These are phyloP conservation scores for Acromyrmex echinatior DNA, from an alignment of 1,140 invertebrate species.

Conservation along the genomic window DNA sequence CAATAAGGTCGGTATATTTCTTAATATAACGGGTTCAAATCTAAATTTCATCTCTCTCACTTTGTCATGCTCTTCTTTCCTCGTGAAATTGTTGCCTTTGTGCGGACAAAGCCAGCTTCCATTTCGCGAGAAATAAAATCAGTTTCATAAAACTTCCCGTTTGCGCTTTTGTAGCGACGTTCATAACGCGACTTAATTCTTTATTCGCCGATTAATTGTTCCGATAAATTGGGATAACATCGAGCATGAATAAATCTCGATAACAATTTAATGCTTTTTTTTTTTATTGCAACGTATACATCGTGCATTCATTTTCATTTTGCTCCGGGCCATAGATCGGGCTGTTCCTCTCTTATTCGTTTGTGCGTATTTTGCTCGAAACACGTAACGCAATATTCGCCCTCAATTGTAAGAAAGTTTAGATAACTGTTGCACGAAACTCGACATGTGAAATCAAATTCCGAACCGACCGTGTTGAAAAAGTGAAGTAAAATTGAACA, in stretches of 20 bases:
- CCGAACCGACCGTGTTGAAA: too few species aligned
- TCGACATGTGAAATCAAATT: constrained; percentile 7
- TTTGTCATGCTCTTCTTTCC: background rate
- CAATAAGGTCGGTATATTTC: background rate
- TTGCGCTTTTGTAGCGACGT: background rate
- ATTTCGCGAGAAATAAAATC: background rate
- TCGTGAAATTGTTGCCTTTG: constrained; percentile 17
- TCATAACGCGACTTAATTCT: background rate
- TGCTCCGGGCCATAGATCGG: background rate
- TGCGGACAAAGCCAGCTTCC: background rate
- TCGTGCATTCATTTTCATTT: background rate
- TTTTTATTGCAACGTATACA: constrained; percentile 1
- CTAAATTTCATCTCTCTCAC: background rate
- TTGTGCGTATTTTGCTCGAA: background rate
- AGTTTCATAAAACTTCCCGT: constrained; percentile 1
- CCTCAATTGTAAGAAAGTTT: background rate
- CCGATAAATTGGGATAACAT: background rate
- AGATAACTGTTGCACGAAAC: constrained; percentile 6
- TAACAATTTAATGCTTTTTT: background rate
- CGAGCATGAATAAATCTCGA: background rate
- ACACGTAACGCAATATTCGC: background rate
- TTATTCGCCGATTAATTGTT: constrained; percentile 15
- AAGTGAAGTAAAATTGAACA: background rate
- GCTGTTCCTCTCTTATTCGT: background rate
- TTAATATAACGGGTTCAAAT: background rate